Evolutionary conservation across 2,888 invertebrate genomes (phyloP).

Genomic region (Epirrhoe tristata): DNA sequence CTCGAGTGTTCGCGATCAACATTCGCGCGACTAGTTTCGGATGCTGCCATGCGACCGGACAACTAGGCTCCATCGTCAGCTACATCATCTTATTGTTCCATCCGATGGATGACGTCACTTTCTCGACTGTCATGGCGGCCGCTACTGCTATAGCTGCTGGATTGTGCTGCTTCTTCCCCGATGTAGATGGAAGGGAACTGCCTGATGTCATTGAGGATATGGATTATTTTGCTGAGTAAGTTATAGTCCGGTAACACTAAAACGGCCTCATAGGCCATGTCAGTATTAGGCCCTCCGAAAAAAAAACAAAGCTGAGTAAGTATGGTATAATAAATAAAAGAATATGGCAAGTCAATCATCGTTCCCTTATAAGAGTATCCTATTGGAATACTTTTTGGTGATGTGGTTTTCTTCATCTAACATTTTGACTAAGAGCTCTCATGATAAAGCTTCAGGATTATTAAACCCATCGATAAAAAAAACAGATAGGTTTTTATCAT

Average conservation of each 20-base stretch:
- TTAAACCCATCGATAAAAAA: neutral
- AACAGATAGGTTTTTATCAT: too few relatives aligned
- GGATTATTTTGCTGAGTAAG: slow-evolving; percentile 79
- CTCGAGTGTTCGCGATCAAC: slow-evolving; percentile 70
- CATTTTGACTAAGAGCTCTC: too few relatives aligned
- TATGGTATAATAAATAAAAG: too few relatives aligned
- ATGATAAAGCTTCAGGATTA: neutral
- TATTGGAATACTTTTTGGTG: too few relatives aligned
- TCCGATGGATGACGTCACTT: slow-evolving; percentile 51
- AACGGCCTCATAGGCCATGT: too few relatives aligned
- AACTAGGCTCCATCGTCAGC: slow-evolving; percentile 68
- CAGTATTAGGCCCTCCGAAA: too few relatives aligned
- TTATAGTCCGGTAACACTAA: too few relatives aligned
- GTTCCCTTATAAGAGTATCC: too few relatives aligned
- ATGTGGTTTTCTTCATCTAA: neutral
- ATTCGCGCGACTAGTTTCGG: slow-evolving; percentile 69
- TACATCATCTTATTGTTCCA: slow-evolving; percentile 62
- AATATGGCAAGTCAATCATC: too few relatives aligned
- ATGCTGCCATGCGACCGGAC: slow-evolving; percentile 68
- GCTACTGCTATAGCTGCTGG: slow-evolving; percentile 53
- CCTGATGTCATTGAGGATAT: slow-evolving; percentile 75
- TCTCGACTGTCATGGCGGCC: slow-evolving; percentile 53
- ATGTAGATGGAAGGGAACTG: slow-evolving; percentile 73
- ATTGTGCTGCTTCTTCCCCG: slow-evolving; percentile 62
- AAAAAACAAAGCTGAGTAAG: too few relatives aligned